phyloP scores from a whole-genome alignment of 2,888 invertebrate species.

The Cephonodes hylas region DNA sequence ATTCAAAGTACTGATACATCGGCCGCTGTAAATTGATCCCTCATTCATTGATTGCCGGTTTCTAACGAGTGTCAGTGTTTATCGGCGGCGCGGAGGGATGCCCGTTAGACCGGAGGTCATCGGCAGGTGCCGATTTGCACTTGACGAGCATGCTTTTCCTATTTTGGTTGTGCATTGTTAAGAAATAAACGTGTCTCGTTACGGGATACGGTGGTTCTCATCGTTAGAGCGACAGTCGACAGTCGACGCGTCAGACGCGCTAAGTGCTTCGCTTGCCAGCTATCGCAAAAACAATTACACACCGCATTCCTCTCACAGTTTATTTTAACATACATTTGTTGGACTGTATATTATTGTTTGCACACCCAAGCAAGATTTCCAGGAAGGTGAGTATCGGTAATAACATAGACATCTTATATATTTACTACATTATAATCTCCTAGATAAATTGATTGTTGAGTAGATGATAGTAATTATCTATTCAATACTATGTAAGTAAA shows the following conservation, averaged over 20 bases:
- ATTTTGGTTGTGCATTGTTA: constrained; percentile 72
- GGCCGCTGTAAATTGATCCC: constrained; percentile 46
- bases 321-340: not conserved
- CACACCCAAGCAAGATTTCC: not conserved
- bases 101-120: constrained; percentile 73
- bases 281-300: constrained; percentile 6
- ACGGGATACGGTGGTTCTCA: constrained; percentile 33
- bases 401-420: not conserved
- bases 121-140: constrained; percentile 75
- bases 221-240: not conserved
- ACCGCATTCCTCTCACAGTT: not conserved
- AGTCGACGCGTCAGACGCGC: not conserved
- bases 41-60: constrained; percentile 9
- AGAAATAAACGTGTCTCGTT: constrained; percentile 57
- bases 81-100: constrained; percentile 45
- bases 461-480: not conserved
- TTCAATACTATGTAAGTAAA: not conserved
- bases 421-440: not conserved
- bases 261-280: not conserved
- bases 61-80: not conserved
- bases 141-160: constrained; percentile 71
- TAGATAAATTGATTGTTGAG: not conserved
- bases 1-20: constrained; percentile 61
- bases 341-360: not conserved
- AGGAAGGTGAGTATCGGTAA: not conserved